Evolutionary conservation across 2,797 vertebrate species (phyloP), one percentile per base, ranked within the genome.

Genomic region (Falco naumanni): DNA sequence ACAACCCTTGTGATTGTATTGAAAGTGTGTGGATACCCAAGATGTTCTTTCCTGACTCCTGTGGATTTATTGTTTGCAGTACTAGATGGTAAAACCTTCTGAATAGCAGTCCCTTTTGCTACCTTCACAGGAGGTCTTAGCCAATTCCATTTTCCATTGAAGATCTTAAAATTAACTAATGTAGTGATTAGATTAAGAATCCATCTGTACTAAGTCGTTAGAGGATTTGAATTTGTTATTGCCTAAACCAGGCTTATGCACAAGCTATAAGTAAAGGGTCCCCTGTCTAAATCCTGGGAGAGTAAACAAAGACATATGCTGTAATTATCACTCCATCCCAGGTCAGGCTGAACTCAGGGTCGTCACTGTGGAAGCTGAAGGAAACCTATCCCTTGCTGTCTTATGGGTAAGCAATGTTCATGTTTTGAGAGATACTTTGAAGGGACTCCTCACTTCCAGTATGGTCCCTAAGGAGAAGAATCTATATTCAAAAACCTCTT

Each of bases 341-440:
- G 29, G 20, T 33, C 37, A 86, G 33, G 39, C 1, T 84, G 48
- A 61, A 78, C 26, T 41, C 11, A 71, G 19, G 3, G 9, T 21
- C 34, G 33, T 51, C 1, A 0, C 16, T 71, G 21, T n/a, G 29
- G n/a, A 87, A 47, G 9, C 13, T 57, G 33, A 50, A 43, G 13
- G 34, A 89, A 85, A 81, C 1, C 1, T 56, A 5, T 22, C 10
- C 10, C 4, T 56, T 59, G 3, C 1, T 69, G 3, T 60, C 43
- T 33, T 41, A 16, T 4, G 1, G 5, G 2, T 16, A 60, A 51
- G 8, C 1, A 74, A 33, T 0, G 1, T 19, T 63, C 3, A 45
- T 45, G 22, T 66, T 76, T 50, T 20, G 10, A 48, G 31, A 63
- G 25, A n/a, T 8, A 60, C 3, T 12, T 50, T 72, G 11, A 89